Evolutionary conservation across 2,113 vertebrate genomes (phyloP).

Genomic region (Butastur rufipennis): DNA sequence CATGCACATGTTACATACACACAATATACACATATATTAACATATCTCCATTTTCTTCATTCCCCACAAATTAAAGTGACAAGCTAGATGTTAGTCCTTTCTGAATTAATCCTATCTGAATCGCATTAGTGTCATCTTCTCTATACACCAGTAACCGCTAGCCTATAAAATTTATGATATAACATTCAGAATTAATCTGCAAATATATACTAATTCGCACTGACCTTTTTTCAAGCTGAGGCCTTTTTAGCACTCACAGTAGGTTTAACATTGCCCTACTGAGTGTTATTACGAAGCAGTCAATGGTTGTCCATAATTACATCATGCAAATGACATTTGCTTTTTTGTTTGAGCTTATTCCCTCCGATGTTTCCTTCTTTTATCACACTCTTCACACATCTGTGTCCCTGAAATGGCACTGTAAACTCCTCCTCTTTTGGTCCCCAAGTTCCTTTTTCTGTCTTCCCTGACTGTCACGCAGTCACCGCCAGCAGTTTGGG

Average conservation of each 20-base stretch:
- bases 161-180: conserved; percentile 77
- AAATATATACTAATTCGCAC: conserved; percentile 82
- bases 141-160: conserved; percentile 40
- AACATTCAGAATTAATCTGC: conserved; percentile 81
- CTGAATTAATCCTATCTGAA: conserved; percentile 63
- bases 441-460: conserved; percentile 77
- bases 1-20: not conserved
- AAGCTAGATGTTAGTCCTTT: conserved; percentile 23
- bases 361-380: conserved; percentile 83
- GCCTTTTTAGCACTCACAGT: conserved; percentile 79
- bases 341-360: conserved; percentile 85
- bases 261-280: conserved; percentile 81
- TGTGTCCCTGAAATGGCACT: conserved; percentile 75
- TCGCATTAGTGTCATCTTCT: conserved; percentile 65
- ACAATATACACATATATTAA: conserved; percentile 8
- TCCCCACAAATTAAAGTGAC: conserved; percentile 54
- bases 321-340: conserved; percentile 88
- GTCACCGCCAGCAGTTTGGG: conserved; percentile 71
- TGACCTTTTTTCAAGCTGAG: conserved; percentile 85
- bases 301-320: conserved; percentile 82
- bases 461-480: conserved; percentile 76
- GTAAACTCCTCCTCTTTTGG: conserved; percentile 70
- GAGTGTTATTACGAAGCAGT: conserved; percentile 80
- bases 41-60: conserved; percentile 35
- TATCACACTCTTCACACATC: conserved; percentile 84